Evolutionary conservation across 1,140 invertebrate genomes (phyloP).

Genomic region (Heliconius himera): DNA sequence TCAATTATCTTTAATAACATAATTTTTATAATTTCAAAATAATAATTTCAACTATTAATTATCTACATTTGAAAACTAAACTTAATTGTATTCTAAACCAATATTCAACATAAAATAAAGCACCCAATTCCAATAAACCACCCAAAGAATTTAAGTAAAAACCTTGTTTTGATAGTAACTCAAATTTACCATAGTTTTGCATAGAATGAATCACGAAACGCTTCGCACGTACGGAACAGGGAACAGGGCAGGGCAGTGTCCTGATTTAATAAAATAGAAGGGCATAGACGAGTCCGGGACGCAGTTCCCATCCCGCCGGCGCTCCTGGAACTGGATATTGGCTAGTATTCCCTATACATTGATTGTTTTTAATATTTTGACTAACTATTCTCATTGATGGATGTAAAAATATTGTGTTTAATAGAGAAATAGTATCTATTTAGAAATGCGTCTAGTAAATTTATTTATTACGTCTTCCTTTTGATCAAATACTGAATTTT

Average conservation of each 20-base stretch:
- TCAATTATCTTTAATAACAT: no score
- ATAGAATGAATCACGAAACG: constrained; percentile 71
- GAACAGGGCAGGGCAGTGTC: constrained; percentile 49
- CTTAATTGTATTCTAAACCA: background rate
- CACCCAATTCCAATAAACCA: constrained; percentile 4
- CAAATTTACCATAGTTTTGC: constrained; percentile 71
- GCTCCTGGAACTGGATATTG: constrained; percentile 34
- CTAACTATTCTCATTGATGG: background rate
- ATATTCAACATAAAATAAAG: background rate
- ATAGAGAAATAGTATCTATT: no score
- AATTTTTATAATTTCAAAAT: no score
- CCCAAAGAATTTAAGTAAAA: constrained; percentile 37
- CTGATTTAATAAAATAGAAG: constrained; percentile 76
- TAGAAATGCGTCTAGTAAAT: no score
- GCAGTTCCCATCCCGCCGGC: constrained; percentile 30
- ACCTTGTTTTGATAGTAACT: constrained; percentile 48
- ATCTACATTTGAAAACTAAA: background rate
- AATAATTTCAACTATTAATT: no score
- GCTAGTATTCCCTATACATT: constrained; percentile 42
- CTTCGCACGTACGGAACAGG: constrained; percentile 60
- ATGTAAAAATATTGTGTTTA: background rate
- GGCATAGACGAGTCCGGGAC: constrained; percentile 63
- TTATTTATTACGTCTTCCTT: background rate
- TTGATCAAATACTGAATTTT: no score
- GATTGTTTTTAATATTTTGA: constrained; percentile 24